A percentile compares a stretch with the other conserved stretches of the same genome.
Conservation (phyloP, 2,113 vertebrate species). For the Octodon degus region DNA sequence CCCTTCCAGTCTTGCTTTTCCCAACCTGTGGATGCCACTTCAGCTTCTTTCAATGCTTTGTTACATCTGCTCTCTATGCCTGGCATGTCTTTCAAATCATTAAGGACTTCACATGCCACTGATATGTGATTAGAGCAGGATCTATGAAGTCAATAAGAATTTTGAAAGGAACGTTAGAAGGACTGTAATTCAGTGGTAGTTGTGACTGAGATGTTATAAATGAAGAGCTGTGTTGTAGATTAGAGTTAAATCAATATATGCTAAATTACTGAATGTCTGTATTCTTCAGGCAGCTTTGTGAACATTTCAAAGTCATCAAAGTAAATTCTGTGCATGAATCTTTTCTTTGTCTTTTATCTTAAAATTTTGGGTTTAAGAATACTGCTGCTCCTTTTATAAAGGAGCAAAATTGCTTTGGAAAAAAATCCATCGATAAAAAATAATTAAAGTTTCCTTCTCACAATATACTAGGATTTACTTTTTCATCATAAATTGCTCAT, state of each 20-base stretch:
- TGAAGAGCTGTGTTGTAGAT: slow-evolving; percentile 29
- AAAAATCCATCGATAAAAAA: slow-evolving; percentile 63
- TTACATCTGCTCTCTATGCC: neutral
- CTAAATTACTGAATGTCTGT: slow-evolving; percentile 5
- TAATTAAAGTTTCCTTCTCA: slow-evolving; percentile 53
- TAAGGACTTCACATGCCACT: neutral
- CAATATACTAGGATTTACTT: slow-evolving; percentile 43
- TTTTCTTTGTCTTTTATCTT: slow-evolving; percentile 17
- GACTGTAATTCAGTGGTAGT: slow-evolving; percentile 10
- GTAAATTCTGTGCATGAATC: neutral
- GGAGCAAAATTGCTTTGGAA: slow-evolving; percentile 55
- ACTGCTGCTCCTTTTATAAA: slow-evolving; percentile 57
- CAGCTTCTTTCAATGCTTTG: neutral
- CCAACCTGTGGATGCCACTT: neutral
- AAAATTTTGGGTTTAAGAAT: slow-evolving; percentile 44
- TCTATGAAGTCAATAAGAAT: slow-evolving; percentile 47
- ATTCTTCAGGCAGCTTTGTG: slow-evolving; percentile 5
- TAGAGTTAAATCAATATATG: slow-evolving; percentile 47
- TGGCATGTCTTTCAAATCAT: neutral
- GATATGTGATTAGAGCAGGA: neutral
- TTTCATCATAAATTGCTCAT: slow-evolving; percentile 3
- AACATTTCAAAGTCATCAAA: neutral
- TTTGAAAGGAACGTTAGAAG: slow-evolving; percentile 45
- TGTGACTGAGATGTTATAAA: neutral
- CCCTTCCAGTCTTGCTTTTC: neutral